Percentiles rank a stretch among this genome's conserved stretches.
Conservation (phyloP, 1,140 invertebrate genomes). For the Bombus confusus region DNA sequence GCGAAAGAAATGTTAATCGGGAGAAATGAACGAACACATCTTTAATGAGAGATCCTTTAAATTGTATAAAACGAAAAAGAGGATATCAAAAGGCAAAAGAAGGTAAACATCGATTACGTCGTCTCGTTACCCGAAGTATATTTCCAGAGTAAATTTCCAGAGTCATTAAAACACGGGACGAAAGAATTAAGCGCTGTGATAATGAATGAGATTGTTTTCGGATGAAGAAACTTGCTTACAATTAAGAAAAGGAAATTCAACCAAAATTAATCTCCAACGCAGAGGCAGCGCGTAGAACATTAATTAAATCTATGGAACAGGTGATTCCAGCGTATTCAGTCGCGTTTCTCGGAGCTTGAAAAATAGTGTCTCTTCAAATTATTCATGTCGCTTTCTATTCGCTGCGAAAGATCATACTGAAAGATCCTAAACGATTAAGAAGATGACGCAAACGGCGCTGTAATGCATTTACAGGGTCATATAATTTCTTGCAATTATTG, state of each 20-base stretch:
- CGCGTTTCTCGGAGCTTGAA: neutral
- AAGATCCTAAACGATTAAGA: too few species aligned
- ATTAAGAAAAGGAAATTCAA: slow-evolving; percentile 15
- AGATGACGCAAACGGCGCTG: too few species aligned
- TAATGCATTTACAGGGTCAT: too few species aligned
- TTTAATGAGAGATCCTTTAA: too few species aligned
- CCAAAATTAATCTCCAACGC: slow-evolving; percentile 7
- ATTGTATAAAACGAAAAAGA: neutral
- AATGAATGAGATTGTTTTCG: neutral
- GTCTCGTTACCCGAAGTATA: too few species aligned
- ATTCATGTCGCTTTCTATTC: neutral
- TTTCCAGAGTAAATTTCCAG: too few species aligned
- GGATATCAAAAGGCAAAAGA: neutral
- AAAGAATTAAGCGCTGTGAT: slow-evolving; percentile 15
- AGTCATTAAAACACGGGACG: neutral
- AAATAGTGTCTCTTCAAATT: neutral
- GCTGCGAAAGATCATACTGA: neutral
- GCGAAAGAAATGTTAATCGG: too few species aligned
- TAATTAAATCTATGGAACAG: slow-evolving; percentile 28
- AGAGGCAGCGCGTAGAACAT: neutral
- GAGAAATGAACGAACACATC: too few species aligned
- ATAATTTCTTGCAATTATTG: too few species aligned
- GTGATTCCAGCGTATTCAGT: slow-evolving; percentile 14
- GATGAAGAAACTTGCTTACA: slow-evolving; percentile 4
- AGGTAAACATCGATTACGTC: too few species aligned